Conservation (phyloP, 2,113 vertebrate genomes). For the Columbina picui region DNA sequence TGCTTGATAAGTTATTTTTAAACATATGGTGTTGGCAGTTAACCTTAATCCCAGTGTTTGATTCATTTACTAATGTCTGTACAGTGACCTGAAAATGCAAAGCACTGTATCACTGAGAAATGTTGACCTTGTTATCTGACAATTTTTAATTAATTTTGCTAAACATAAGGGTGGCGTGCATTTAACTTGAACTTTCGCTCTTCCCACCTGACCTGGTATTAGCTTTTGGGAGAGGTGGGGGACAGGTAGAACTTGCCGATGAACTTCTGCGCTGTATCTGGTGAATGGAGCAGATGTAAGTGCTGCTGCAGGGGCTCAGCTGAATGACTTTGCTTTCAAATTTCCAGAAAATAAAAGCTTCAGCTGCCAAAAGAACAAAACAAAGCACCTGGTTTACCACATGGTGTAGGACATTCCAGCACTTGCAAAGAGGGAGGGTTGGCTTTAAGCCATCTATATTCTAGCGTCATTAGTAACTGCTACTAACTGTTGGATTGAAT, state of each 20-base stretch:
- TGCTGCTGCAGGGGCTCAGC: background rate
- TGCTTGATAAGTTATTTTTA: slow-evolving; percentile 26
- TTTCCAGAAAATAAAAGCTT: slow-evolving; percentile 49
- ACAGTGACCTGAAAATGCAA: background rate
- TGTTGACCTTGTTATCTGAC: background rate
- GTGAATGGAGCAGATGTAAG: background rate
- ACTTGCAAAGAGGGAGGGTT: slow-evolving; percentile 2
- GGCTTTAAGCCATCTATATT: slow-evolving; percentile 45
- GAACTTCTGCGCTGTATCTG: fast-evolving
- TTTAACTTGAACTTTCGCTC: background rate
- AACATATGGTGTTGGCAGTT: background rate
- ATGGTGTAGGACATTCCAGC: slow-evolving; percentile 61
- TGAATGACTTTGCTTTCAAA: slow-evolving; percentile 28
- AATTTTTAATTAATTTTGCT: background rate
- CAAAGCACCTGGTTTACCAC: slow-evolving; percentile 65
- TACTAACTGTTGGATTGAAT: slow-evolving; percentile 53
- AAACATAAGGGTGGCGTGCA: background rate
- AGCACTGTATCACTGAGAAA: background rate
- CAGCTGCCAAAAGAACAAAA: slow-evolving; percentile 62
- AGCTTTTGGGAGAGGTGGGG: background rate
- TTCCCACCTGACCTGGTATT: background rate
- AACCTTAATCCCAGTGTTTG: slow-evolving; percentile 10
- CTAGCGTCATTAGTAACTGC: slow-evolving; percentile 24
- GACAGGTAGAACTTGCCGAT: background rate
- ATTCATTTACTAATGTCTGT: background rate